These are phyloP conservation scores for Pongo pygmaeus DNA, from an alignment of 2,113 vertebrate genomes.

Conservation along the genomic window DNA sequence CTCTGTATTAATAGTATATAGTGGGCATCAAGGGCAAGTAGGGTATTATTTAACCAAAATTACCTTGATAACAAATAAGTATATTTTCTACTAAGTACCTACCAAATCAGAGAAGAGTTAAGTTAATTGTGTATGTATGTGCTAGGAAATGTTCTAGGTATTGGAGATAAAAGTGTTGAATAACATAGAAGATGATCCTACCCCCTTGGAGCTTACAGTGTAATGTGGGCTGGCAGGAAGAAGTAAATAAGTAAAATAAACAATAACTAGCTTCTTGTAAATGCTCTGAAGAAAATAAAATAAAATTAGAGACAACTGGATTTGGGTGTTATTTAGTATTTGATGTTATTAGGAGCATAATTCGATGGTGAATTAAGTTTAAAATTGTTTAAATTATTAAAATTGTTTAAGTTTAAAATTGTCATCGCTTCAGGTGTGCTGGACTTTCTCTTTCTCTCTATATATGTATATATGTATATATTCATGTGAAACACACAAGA, in stretches of 20 bases:
- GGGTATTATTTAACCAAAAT: not conserved
- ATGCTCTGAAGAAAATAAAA: conserved; percentile 15
- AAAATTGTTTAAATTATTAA: not conserved
- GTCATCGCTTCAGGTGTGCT: not conserved
- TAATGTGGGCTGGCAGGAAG: not conserved
- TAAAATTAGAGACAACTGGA: not conserved
- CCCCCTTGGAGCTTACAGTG: not conserved
- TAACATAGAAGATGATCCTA: not conserved
- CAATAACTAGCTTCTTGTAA: not conserved
- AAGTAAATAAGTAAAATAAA: not conserved
- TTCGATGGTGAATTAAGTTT: not conserved
- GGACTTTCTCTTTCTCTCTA: not conserved
- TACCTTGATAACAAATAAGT: not conserved
- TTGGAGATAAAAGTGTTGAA: not conserved
- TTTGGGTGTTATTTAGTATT: not conserved
- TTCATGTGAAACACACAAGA: too few species aligned
- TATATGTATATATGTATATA: not conserved
- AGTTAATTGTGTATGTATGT: not conserved
- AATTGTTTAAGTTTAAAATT: not conserved
- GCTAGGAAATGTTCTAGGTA: not conserved
- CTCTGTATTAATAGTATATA: not conserved
- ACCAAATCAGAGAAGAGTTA: not conserved
- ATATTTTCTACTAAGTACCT: not conserved
- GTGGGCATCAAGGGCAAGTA: not conserved
- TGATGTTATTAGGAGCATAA: not conserved